Base-by-base conservation (phyloP, 2,888 invertebrate species). In the Eilema sororculum region DNA sequence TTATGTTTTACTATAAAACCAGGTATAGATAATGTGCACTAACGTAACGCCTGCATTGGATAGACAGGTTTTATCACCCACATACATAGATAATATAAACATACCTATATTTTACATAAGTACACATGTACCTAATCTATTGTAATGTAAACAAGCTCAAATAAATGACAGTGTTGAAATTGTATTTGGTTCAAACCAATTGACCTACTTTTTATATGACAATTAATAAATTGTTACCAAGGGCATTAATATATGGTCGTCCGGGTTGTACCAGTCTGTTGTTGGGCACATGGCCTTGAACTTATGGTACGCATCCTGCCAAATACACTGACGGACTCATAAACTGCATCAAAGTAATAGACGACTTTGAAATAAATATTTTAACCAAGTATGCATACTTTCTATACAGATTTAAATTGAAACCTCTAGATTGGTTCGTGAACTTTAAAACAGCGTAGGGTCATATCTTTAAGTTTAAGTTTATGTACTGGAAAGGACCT, bases 111-210 rank as follows among this genome's bases (percentile, higher is more conserved):
- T n/a, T 60, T 22, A n/a, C 30, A 59, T 28, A 28, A 20, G 16
- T 24, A 59, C 60, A 60, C n/a, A 60, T 30, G 60, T 60, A 28
- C 16, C 25, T n/a, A 60, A 33, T 58, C 30, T 60, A 60, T 72
- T 4, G 96, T 80, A 91, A 73, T 77, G 75, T 94, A 96, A 84
- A 93, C 96, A 73, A 37, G 22, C 96, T 96, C 24, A 95, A 94
- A 37, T 95, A 96, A 75, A 96, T 74, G 65, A 59, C 72, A 60
- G 69, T 81, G 78, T 74, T 76, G 80, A 78, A 81, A 81, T 80
- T 74, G 69, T 78, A 78, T 78, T 78, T 75, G 78, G 79, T 80
- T 73, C 84, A 83, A 80, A 83, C 75, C 70, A 83, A 84, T 83
- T 84, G 84, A 83, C 78, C 80, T 63, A 82, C 20, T 76, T 84